These are phyloP conservation scores for Macrostomum lignano DNA, from an alignment of 1,140 invertebrate genomes.

Conservation along the genomic window DNA sequence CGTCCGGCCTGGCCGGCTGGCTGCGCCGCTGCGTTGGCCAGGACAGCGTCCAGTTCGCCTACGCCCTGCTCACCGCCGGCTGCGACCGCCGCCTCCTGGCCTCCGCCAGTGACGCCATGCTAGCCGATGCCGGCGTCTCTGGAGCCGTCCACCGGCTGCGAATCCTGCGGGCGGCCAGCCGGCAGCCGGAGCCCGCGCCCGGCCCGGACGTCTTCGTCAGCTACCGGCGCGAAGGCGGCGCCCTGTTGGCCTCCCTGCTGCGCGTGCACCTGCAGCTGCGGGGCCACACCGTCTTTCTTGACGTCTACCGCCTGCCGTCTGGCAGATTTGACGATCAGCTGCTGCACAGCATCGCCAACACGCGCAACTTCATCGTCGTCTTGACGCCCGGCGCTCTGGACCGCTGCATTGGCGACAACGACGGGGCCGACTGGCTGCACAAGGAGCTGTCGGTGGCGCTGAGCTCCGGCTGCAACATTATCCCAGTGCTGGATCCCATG, in stretches of 20 bases:
- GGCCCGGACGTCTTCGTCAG: slow-evolving; percentile 69
- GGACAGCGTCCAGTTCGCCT: neutral
- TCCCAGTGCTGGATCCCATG: slow-evolving; percentile 87
- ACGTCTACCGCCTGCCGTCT: slow-evolving; percentile 21
- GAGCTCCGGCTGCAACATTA: slow-evolving; percentile 80
- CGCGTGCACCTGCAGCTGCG: slow-evolving; percentile 70
- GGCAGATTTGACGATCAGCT: slow-evolving; percentile 92
- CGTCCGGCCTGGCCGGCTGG: neutral
- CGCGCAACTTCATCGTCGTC: slow-evolving; percentile 79
- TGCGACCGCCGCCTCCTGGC: neutral
- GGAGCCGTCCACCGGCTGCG: neutral
- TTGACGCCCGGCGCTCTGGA: slow-evolving; percentile 74
- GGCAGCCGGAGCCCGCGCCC: neutral
- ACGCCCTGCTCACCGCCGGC: neutral
- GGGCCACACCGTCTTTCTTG: slow-evolving; percentile 34
- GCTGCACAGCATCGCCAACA: slow-evolving; percentile 72
- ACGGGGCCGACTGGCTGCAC: slow-evolving; percentile 96
- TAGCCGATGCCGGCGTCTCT: neutral
- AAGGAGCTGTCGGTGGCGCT: slow-evolving; percentile 75
- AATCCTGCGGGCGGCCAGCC: neutral
- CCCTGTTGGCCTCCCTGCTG: slow-evolving; percentile 55
- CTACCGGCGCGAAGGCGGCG: slow-evolving; percentile 82
- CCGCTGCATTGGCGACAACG: slow-evolving; percentile 58
- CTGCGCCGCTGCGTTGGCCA: neutral
- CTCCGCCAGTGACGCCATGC: neutral